Percentiles rank a stretch among this genome's conserved stretches.
phyloP scores from a whole-genome alignment of 2,888 invertebrate genomes.

The Thereva unica region DNA sequence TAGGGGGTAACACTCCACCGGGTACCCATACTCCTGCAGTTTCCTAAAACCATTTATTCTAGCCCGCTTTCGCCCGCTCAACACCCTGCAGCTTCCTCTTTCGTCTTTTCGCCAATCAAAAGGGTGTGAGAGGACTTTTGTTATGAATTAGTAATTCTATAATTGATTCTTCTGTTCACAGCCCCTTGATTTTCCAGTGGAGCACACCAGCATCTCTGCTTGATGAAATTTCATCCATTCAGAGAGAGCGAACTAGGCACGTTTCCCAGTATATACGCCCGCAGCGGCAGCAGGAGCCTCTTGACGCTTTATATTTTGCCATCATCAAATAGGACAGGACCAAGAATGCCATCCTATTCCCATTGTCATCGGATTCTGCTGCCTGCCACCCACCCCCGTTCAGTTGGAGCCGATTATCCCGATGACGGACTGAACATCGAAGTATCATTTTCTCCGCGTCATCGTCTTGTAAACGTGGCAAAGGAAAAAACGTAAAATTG shows the following conservation, averaged over 20 bases:
- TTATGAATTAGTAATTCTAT: slow-evolving; percentile 45
- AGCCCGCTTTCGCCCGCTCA: slow-evolving; percentile 12
- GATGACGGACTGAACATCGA: slow-evolving; percentile 5
- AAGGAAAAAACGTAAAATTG: slow-evolving; percentile 27
- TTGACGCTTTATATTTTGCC: not conserved
- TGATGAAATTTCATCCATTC: not conserved
- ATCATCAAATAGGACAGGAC: not conserved
- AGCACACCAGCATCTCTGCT: not conserved
- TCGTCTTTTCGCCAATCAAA: slow-evolving; percentile 10
- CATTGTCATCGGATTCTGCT: slow-evolving; percentile 9
- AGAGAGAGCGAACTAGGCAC: not conserved
- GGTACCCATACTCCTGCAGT: not conserved
- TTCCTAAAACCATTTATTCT: slow-evolving; percentile 16
- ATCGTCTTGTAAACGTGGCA: not conserved
- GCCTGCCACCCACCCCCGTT: not conserved
- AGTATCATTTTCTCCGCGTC: slow-evolving; percentile 22
- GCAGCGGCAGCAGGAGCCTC: slow-evolving; percentile 2
- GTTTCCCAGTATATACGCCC: not conserved
- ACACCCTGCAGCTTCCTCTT: slow-evolving; percentile 9
- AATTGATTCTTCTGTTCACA: slow-evolving; percentile 41
- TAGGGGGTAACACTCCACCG: too few relatives aligned
- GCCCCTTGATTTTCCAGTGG: slow-evolving; percentile 9
- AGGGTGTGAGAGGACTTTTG: slow-evolving; percentile 31
- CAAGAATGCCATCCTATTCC: not conserved
- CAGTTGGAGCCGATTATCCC: slow-evolving; percentile 25